Evolutionary conservation across 2,797 vertebrate genomes (phyloP).

Genomic region (Chaetodon trifasciatus): DNA sequence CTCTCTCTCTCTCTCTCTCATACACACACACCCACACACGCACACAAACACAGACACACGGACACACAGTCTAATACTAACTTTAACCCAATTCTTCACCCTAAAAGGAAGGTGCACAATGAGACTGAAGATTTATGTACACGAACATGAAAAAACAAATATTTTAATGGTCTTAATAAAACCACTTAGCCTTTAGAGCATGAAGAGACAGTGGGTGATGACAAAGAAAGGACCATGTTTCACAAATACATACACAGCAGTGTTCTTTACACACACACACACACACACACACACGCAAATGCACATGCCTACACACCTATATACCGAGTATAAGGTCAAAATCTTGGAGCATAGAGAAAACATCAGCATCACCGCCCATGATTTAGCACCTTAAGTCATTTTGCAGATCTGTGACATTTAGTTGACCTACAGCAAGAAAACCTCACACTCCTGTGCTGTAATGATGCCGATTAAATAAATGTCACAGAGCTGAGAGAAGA

Average conservation of each 20-base stretch:
- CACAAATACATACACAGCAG: neutral
- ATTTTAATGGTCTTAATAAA: constrained; percentile 9
- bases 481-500: constrained; percentile 44
- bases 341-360: neutral
- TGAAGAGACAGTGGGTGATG: neutral
- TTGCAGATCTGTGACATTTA: constrained; percentile 57
- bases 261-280: neutral
- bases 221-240: neutral
- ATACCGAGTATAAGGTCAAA: neutral
- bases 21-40: neutral
- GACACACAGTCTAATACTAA: neutral
- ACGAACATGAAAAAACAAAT: neutral
- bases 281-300: neutral
- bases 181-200: constrained; percentile 22
- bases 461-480: constrained; percentile 47
- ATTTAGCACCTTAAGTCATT: constrained; percentile 32
- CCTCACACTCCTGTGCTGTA: constrained; percentile 1
- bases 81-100: too few species aligned
- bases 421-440: constrained; percentile 37
- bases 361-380: neutral
- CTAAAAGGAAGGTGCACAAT: too few species aligned
- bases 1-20: neutral
- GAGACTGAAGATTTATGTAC: too few species aligned
- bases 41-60: constrained; percentile 24
- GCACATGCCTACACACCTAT: neutral